Percentiles rank a stretch among this genome's conserved stretches.
phyloP scores from a whole-genome alignment of 2,797 vertebrate genomes.

The Hozukius guyotensis region DNA sequence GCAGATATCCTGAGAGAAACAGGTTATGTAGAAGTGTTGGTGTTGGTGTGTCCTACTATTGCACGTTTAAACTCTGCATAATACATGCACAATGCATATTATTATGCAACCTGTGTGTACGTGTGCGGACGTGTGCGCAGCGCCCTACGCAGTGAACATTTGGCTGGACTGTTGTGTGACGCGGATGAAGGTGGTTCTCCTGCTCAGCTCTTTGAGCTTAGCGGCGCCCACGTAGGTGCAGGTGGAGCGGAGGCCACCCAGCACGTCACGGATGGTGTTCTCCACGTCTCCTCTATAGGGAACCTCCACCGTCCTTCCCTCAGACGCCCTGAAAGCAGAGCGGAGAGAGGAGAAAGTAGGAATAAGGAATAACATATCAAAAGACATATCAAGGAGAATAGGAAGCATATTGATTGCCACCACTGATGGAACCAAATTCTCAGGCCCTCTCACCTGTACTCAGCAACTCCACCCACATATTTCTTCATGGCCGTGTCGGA shows the following conservation, averaged over 20 bases:
- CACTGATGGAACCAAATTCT: background rate
- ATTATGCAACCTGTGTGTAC: background rate
- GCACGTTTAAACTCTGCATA: constrained; percentile 1
- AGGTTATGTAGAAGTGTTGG: constrained; percentile 1
- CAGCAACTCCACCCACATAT: constrained; percentile 93
- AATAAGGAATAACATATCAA: background rate
- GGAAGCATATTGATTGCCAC: background rate
- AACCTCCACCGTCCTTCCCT: constrained; percentile 96
- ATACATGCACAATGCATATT: background rate
- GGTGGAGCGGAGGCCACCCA: constrained; percentile 95
- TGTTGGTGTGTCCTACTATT: background rate
- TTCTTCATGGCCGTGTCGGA: constrained; percentile 99
- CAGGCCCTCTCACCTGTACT: constrained; percentile 89
- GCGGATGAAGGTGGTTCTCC: constrained; percentile 95
- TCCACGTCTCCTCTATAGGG: constrained; percentile 93
- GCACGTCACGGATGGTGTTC: constrained; percentile 93
- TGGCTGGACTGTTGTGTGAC: constrained; percentile 97
- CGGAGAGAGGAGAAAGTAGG: background rate
- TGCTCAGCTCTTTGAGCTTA: constrained; percentile 96
- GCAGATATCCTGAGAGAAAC: constrained; percentile 69
- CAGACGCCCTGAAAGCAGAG: constrained; percentile 87
- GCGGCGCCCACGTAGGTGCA: constrained; percentile 98
- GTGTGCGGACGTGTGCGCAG: background rate
- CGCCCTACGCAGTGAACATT: constrained; percentile 84
- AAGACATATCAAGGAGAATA: background rate